A percentile compares a stretch with the other conserved stretches of the same genome.
Conservation (phyloP, 1,140 invertebrate genomes). For the Drosophila gunungcola region DNA sequence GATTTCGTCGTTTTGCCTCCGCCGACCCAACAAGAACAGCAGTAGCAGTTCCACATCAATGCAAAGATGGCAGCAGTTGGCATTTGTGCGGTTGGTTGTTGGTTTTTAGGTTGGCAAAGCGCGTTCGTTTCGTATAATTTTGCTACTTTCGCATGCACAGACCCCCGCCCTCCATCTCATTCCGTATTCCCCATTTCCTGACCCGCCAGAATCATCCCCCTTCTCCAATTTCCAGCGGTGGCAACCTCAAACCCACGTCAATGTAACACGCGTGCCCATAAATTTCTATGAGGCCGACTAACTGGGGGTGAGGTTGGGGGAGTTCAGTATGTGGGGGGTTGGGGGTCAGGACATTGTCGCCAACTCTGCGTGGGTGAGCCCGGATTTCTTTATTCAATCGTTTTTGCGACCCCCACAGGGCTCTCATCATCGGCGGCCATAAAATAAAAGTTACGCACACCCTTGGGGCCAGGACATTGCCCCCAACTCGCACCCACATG, state of each 20-base stretch:
- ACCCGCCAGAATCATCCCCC: constrained; percentile 3
- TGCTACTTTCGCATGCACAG: constrained; percentile 54
- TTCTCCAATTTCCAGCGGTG: constrained; percentile 1
- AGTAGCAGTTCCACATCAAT: constrained; percentile 47
- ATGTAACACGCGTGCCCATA: constrained; percentile 71
- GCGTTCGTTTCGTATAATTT: constrained; percentile 59
- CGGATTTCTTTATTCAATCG: constrained; percentile 81
- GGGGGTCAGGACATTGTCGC: constrained; percentile 48
- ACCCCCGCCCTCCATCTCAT: not conserved
- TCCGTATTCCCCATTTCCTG: constrained; percentile 8
- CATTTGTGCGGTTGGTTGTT: constrained; percentile 44
- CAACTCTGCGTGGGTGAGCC: constrained; percentile 29
- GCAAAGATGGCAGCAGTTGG: constrained; percentile 59
- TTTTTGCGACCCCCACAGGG: constrained; percentile 74
- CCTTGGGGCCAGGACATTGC: constrained; percentile 73
- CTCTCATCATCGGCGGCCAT: constrained; percentile 78
- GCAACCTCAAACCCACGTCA: constrained; percentile 44
- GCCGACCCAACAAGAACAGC: constrained; percentile 4
- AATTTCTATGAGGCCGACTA: constrained; percentile 58
- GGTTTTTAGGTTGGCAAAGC: constrained; percentile 33
- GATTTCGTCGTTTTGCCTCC: constrained; percentile 64
- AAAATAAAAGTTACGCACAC: constrained; percentile 84
- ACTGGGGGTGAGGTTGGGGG: not conserved
- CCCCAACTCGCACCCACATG: not conserved
- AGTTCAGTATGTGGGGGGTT: not conserved